A percentile compares a stretch with the other conserved stretches of the same genome.
Evolutionary conservation across 1,140 invertebrate species (phyloP).

Genomic region (Drosophila sucinea): DNA sequence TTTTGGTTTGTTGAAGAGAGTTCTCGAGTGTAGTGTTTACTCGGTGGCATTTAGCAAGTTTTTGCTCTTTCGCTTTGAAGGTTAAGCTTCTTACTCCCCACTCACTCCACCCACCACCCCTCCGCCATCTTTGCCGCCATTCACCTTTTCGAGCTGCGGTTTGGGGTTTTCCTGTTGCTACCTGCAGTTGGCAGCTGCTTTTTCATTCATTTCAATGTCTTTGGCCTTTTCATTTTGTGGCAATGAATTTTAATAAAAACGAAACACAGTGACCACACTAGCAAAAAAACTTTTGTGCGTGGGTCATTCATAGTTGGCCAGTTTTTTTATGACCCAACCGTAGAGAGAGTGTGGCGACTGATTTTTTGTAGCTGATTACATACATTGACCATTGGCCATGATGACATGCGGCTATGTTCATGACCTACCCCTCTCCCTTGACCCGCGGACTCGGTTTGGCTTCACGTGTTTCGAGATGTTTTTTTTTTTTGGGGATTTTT

Average conservation of each 20-base stretch:
- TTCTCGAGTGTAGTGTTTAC: background rate
- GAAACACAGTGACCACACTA: constrained; percentile 24
- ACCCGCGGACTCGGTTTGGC: background rate
- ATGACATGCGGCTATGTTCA: constrained; percentile 24
- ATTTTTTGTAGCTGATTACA: constrained; percentile 45
- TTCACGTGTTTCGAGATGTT: constrained; percentile 4
- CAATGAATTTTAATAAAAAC: constrained; percentile 41
- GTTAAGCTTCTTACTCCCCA: constrained; percentile 17
- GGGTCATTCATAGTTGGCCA: constrained; percentile 17
- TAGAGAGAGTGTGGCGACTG: constrained; percentile 33
- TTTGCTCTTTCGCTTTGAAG: constrained; percentile 21
- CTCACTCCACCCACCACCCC: too few species aligned
- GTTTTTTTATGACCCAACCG: constrained; percentile 42
- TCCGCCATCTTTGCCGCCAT: constrained; percentile 10
- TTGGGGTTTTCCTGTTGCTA: constrained; percentile 21
- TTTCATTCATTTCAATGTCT: constrained; percentile 45
- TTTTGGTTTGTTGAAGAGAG: background rate
- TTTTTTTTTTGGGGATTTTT: background rate
- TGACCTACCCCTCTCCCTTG: constrained; percentile 21
- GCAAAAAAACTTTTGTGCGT: background rate
- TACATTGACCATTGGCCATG: background rate
- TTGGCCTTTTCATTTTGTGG: constrained; percentile 45
- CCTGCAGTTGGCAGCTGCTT: constrained; percentile 29
- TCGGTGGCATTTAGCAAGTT: constrained; percentile 7
- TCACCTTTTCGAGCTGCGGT: constrained; percentile 41